Conservation (phyloP, 2,113 vertebrate species). For the Australoheros scitulus region DNA sequence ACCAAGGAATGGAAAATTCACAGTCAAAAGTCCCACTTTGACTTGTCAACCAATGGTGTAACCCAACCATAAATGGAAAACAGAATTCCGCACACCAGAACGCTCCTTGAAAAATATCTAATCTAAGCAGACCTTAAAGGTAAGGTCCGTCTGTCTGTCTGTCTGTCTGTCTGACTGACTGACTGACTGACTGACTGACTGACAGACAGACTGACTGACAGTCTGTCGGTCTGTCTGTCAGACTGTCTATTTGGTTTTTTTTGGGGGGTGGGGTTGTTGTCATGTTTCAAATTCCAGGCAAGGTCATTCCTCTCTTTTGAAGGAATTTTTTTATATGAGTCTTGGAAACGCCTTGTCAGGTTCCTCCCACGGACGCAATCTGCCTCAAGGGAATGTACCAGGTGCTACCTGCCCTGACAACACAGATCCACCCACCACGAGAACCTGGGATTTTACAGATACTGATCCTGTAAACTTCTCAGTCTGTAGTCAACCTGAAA, state of each 20-base stretch:
- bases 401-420: conserved; percentile 8
- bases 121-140: no score
- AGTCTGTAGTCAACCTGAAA: background rate
- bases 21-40: background rate
- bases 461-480: background rate
- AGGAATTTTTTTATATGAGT: conserved; percentile 3
- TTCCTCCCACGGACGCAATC: background rate
- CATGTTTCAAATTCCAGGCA: conserved; percentile 19
- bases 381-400: background rate
- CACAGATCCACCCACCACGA: background rate
- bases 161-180: no score
- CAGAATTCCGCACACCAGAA: no score
- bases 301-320: conserved; percentile 20
- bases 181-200: no score
- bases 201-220: no score
- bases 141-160: no score
- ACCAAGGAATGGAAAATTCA: background rate
- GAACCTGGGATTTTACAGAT: background rate
- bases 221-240: no score
- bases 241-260: background rate
- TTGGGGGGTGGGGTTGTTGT: no score
- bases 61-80: no score
- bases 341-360: conserved; percentile 5
- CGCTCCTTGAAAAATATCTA: no score
- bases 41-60: background rate